Base-by-base conservation (phyloP, 2,797 vertebrate species). In the Rhynchotus rufescens region DNA sequence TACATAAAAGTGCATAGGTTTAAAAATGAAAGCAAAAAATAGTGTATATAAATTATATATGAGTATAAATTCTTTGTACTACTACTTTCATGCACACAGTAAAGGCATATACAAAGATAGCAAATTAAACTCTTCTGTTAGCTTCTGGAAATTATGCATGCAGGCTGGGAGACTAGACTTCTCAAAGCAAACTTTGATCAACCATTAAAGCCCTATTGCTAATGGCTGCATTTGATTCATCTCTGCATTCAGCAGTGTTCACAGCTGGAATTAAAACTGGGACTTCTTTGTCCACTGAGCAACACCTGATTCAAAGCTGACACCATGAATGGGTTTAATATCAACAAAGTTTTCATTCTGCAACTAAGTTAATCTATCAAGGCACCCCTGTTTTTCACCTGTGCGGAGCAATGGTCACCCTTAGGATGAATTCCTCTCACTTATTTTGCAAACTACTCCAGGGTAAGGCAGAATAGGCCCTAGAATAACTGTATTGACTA, bases 111-210 rank as follows among this genome's bases (percentile, higher is more conserved):
- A 25, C 34, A 62, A 60, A 86, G 78, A 38, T 15, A 42, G n/a
- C 38, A 28, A 45, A 45, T 61, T 15, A 6, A 69, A 88, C 56
- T 66, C 8, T 64, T 75, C n/a, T 16, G 15, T 81, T 69, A 64
- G 22, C 30, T 90, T 81, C 74, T 79, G 64, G 40, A 84, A 68
- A 15, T 60, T 54, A 26, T 64, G 25, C 9, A 1, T 64, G 4
- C 32, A 65, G 65, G 40, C 42, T 6, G 15, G 59, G 76, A 76
- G 47, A 61, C 1, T 4, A 57, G 69, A 12, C 54, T 88, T 88
- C 61, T 84, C 40, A 82, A 44, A 90, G 74, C 59, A 94, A 76
- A n/a, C 40, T 88, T 79, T 75, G 78, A 72, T 86, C 68, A 75
- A 1, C 47, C 51, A 34, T 62, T 92, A 82, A 82, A 89, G 59